Conservation (phyloP, 1,140 invertebrate genomes). For the Drosophila carrolli region DNA sequence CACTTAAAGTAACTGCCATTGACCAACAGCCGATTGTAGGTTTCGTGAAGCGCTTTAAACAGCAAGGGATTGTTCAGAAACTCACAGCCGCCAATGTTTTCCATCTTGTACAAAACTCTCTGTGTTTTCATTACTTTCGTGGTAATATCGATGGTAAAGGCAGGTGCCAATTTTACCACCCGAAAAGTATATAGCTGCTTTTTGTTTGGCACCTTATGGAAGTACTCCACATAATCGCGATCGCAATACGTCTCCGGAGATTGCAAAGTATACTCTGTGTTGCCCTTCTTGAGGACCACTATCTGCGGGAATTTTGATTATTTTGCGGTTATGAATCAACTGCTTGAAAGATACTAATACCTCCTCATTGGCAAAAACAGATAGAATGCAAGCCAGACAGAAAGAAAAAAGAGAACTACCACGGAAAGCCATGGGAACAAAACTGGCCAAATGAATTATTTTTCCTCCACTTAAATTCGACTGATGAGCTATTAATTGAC, state of each 20-base stretch:
- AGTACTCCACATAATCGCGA: conserved; percentile 44
- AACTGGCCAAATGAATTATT: not conserved
- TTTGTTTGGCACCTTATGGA: conserved; percentile 14
- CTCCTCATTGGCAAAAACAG: not conserved
- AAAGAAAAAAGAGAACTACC: not conserved
- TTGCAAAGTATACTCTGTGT: conserved; percentile 4
- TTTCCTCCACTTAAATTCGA: not conserved
- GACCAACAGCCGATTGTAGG: conserved; percentile 42
- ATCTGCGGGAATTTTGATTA: not conserved
- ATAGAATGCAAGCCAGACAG: conserved; percentile 1
- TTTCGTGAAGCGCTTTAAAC: conserved; percentile 7
- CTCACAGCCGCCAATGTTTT: conserved; percentile 38
- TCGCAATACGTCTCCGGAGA: conserved; percentile 38
- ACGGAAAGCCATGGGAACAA: not conserved
- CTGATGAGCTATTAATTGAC: conserved; percentile 38
- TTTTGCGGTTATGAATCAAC: not conserved
- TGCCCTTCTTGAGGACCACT: conserved; percentile 7
- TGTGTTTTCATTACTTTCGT: conserved; percentile 17
- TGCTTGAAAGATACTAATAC: not conserved
- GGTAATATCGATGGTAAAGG: conserved; percentile 35
- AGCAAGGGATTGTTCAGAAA: conserved; percentile 37
- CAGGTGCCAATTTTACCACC: conserved; percentile 1
- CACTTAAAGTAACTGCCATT: conserved; percentile 55
- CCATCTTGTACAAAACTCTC: conserved; percentile 29
- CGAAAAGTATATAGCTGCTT: conserved; percentile 28